Base-by-base conservation (phyloP, 2,888 invertebrate species). In the Lasioglossum zephyrum region DNA sequence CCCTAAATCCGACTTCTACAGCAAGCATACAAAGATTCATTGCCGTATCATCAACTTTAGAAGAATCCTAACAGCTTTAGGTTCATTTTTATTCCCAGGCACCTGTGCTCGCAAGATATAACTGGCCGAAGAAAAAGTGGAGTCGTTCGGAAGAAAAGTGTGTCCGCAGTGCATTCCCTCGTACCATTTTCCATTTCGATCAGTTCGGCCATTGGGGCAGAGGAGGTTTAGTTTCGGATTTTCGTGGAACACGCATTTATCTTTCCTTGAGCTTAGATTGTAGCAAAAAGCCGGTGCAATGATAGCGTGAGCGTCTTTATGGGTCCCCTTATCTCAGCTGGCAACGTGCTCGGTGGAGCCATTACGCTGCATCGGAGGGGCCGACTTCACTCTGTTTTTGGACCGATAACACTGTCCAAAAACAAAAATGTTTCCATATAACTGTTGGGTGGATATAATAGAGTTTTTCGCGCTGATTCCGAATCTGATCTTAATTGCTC, bases 281-380 rank as follows among this genome's bases (percentile, higher is more conserved):
- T 26, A 36, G 77, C 72, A 49, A 82, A 78, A 79, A 73, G 74
- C 75, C 47, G 44, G 16, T 77, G 69, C 57, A 60, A 78, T 31
- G 78, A 69, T 79, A 63, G 31, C 60, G 73, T 26, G 60, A 36
- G 11, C 13, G 49, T 66, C 18, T 74, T 72, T 73, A 82, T 66
- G 78, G 80, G 57, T 22, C 72, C 66, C 36, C 75, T 86, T 87
- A 87, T 87, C 87, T 73, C 47, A 4, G 36, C 53, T 31, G 86
- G 66, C 74, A 72, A 44, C 77, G n/a, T 77, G 86, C 79, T 77
- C 74, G 77, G 72, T 18, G 11, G 18, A 18, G 11, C 53, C 86
- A 49, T 81, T 76, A 73, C 47, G 75, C 26, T 26, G 77, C 79
- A 86, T 86, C 82, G 72, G 77, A 53, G 72, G 63, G 57, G 77